Evolutionary conservation across 2,113 vertebrate species (phyloP), one percentile per base, ranked within the genome.

Genomic region (Muscicapa adusta): DNA sequence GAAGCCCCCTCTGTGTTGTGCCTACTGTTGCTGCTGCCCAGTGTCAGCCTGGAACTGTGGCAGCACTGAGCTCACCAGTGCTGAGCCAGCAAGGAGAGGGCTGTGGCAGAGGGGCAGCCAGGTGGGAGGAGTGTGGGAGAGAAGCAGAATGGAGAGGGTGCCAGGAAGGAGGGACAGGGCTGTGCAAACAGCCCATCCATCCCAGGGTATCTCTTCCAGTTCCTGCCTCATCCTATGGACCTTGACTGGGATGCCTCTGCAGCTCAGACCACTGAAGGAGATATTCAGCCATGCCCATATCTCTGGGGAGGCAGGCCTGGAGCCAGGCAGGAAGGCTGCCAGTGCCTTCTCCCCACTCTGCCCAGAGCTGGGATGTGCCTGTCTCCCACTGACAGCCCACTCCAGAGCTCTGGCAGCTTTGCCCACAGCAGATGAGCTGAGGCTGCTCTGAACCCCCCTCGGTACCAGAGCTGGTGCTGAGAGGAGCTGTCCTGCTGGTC

Each of bases 231-330:
- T 72, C 31, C 50, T 43, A 29, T 42, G 16, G 10, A 12, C 36
- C 66, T 40, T 3, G 40, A 18, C 47, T 45, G 36, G 18, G 40
- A 33, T 36, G n/a, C 8, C 24, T 33, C 11, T 8, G 6, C 61
- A 61, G n/a, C 1, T 2, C 47, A 48, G 33, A 22, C 33, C 17
- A 8, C 23, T 17, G 29, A 16, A 29, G 54, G 40, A 72, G 50
- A 53, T 0, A 5, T 9, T 9, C 20, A 18, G 29, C 23, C 12
- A 29, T 1, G 9, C 50, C 23, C 16, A 3, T 3, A 14, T 73
- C 15, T 25, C 58, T 45, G 6, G n/a, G 10, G 67, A 36, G 22
- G 48, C 58, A 36, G 57, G 28, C 9, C 72, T 63, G 72, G 14
- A 67, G 53, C 40, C 2, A 4, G 56, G 31, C 31, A 24, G 2